A percentile compares a stretch with the other conserved stretches of the same genome.
Conservation (phyloP, 2,797 vertebrate species). For the Phoebastria nigripes region DNA sequence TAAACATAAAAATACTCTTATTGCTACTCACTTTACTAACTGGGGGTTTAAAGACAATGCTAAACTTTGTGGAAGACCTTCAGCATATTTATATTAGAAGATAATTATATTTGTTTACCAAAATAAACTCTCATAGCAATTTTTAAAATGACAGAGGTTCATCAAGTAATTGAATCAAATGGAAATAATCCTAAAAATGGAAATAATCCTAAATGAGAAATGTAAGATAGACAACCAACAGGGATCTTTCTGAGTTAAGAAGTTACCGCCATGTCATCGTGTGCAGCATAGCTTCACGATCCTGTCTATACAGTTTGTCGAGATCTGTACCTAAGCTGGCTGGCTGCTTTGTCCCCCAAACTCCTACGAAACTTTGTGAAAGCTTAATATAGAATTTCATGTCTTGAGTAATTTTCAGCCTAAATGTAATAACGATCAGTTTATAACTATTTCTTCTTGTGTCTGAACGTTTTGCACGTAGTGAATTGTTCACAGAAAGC, state of each 20-base stretch:
- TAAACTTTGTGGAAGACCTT: not conserved
- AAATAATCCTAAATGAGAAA: not conserved
- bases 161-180: not conserved
- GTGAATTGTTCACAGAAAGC: not conserved
- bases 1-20: not conserved
- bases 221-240: not conserved
- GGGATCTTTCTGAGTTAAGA: not conserved
- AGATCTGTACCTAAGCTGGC: not conserved
- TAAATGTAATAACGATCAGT: not conserved
- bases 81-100: not conserved
- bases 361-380: not conserved
- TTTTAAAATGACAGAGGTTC: not conserved
- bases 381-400: not conserved
- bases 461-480: rapidly evolving
- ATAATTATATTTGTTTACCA: not conserved
- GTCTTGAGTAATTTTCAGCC: not conserved
- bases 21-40: not conserved
- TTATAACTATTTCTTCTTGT: not conserved
- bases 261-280: too few species aligned
- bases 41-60: not conserved
- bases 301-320: not conserved
- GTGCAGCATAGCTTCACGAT: rapidly evolving
- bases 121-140: not conserved
- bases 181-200: not conserved
- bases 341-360: not conserved